Evolutionary conservation across 1,140 invertebrate genomes (phyloP), one percentile per base, ranked within the genome.

Genomic region (Calephelis nemesis): DNA sequence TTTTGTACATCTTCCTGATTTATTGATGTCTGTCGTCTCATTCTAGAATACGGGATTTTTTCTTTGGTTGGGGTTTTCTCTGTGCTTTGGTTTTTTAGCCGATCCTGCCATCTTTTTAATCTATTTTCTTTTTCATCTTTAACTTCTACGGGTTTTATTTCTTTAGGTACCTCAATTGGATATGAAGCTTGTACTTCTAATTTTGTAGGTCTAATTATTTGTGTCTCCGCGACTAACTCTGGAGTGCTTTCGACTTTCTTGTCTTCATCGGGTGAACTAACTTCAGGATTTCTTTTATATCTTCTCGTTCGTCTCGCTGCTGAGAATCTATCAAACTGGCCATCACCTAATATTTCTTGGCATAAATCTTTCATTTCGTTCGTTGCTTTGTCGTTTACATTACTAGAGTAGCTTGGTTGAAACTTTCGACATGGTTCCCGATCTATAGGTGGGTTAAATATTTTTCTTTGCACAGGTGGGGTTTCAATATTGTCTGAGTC

Each of bases 401-500:
- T 63, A 67, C 79, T 87, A 5, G 83, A 70, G 54, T 82, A 54
- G 8, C 82, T 70, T 4, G 89, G 82, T 77, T 91, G 84, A 69
- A 93, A 91, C 70, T 93, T 90, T 48, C 92, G 81, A 74, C 93
- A 94, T 74, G 93, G 92, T 92, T 95, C 84, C 87, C 92, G 81
- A 63, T 95, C 94, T 50, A 93, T 93, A 0, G 94, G 93, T 10
- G 94, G 93, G 70, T 93, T 94, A 77, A 96, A 95, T 4, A 95
- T 87, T 78, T 95, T 94, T 66, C 97, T 93, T 10, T 95, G 96
- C 0, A 95, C 95, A 1, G 97, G 97, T 6, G 97, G 97, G 6
- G 97, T 97, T 92, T 98, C 97, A 13, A 97, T 96, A 74, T 98
- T 98, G 74, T 98, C 97, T 4, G 96, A 96, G 83, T 98, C 97